Conservation (phyloP, 2,888 invertebrate species). For the Lobophora halterata region DNA sequence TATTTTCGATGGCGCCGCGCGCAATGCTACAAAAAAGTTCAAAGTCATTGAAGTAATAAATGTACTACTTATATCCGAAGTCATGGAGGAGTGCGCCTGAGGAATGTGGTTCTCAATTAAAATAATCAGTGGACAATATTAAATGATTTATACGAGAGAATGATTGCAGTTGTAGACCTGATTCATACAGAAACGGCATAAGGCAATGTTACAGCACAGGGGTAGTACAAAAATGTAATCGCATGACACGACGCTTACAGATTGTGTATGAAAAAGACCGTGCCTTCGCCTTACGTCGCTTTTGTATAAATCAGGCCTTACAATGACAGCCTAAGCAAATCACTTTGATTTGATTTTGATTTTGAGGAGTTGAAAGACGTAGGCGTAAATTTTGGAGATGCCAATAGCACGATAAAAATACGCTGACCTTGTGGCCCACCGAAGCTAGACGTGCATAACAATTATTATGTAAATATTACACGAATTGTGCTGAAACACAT, state of each 20-base stretch:
- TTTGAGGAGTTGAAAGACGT: conserved; percentile 10
- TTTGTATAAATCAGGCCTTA: no score
- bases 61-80: conserved; percentile 41
- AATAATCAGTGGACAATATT: conserved; percentile 29
- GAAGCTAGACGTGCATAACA: conserved; percentile 23
- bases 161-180: background rate
- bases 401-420: conserved; percentile 23
- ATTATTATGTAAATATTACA: conserved; percentile 33
- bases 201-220: background rate
- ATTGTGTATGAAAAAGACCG: no score
- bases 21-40: conserved; percentile 45
- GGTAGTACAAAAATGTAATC: no score
- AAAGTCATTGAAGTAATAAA: conserved; percentile 55
- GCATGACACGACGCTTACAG: no score
- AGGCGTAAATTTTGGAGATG: conserved; percentile 17
- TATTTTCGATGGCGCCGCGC: conserved; percentile 34
- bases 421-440: conserved; percentile 29
- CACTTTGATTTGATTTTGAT: no score
- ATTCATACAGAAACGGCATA: background rate
- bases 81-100: conserved; percentile 32
- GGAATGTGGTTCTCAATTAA: conserved; percentile 46
- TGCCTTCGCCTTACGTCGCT: no score
- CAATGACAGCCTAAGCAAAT: background rate
- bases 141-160: conserved; percentile 7
- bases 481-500: conserved; percentile 22